These are phyloP conservation scores for Misgurnus anguillicaudatus DNA, from an alignment of 2,113 vertebrate species.

Conservation along the genomic window DNA sequence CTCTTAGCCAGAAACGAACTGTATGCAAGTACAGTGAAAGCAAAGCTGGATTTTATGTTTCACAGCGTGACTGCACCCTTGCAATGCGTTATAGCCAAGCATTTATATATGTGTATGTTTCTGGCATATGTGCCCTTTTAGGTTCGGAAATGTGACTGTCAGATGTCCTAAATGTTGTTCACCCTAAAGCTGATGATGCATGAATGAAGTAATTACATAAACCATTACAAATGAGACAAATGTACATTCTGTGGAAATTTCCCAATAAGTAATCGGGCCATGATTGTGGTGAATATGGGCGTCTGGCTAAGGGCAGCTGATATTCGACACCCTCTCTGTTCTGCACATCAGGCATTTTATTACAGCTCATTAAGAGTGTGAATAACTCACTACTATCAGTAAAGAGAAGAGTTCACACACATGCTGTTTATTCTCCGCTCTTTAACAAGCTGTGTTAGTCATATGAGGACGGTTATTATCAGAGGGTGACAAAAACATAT, in stretches of 20 bases:
- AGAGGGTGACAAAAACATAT: no score
- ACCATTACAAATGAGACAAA: slow-evolving; percentile 66
- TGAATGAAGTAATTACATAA: slow-evolving; percentile 83
- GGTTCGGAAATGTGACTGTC: slow-evolving; percentile 70
- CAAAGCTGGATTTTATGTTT: background rate
- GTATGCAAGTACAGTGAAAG: background rate
- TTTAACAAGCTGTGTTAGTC: no score
- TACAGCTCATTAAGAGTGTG: slow-evolving; percentile 81
- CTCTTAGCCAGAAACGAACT: background rate
- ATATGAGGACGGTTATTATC: no score
- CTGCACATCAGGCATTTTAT: slow-evolving; percentile 73
- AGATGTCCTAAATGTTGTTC: slow-evolving; percentile 52
- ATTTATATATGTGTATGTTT: background rate
- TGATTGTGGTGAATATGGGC: slow-evolving; percentile 69
- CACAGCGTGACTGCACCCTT: no score
- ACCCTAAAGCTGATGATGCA: slow-evolving; percentile 53
- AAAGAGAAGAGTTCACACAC: slow-evolving; percentile 47
- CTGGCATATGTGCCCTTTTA: slow-evolving; percentile 25
- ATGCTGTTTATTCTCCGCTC: no score
- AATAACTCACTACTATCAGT: slow-evolving; percentile 79
- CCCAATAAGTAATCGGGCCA: slow-evolving; percentile 79
- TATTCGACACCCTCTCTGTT: slow-evolving; percentile 80
- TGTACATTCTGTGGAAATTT: slow-evolving; percentile 83
- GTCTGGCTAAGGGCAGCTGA: slow-evolving; percentile 76
- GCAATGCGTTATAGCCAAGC: no score